Evolutionary conservation across 2,888 invertebrate species (phyloP).

Genomic region (Melanophora roralis): DNA sequence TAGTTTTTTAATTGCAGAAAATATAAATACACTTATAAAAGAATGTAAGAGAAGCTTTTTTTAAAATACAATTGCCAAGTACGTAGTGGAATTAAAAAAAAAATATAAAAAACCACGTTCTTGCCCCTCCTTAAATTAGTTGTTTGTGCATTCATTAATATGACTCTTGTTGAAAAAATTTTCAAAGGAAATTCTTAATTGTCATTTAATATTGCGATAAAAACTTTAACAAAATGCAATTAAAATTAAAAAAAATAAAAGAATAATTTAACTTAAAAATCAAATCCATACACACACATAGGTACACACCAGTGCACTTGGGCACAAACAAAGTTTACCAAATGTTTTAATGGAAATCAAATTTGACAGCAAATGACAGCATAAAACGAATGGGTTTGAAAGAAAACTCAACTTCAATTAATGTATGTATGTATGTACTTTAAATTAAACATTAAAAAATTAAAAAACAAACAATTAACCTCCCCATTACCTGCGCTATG

Average conservation of each 20-base stretch:
- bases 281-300: neutral
- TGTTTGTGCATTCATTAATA: neutral
- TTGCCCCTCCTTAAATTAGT: neutral
- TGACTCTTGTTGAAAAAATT: neutral
- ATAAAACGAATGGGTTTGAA: neutral
- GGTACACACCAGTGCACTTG: no score
- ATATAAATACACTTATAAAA: no score
- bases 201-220: neutral
- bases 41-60: neutral
- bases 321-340: neutral
- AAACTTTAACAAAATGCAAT: neutral
- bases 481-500: neutral
- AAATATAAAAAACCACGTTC: no score
- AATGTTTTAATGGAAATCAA: constrained; percentile 10
- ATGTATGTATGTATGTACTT: neutral
- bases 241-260: neutral
- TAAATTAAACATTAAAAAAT: neutral
- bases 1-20: no score
- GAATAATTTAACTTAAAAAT: neutral
- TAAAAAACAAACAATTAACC: neutral
- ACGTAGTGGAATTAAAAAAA: no score
- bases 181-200: constrained; percentile 34
- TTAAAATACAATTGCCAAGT: neutral
- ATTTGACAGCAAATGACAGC: neutral
- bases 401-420: neutral